Base-by-base conservation (phyloP, 2,113 vertebrate species). In the Martes martes region DNA sequence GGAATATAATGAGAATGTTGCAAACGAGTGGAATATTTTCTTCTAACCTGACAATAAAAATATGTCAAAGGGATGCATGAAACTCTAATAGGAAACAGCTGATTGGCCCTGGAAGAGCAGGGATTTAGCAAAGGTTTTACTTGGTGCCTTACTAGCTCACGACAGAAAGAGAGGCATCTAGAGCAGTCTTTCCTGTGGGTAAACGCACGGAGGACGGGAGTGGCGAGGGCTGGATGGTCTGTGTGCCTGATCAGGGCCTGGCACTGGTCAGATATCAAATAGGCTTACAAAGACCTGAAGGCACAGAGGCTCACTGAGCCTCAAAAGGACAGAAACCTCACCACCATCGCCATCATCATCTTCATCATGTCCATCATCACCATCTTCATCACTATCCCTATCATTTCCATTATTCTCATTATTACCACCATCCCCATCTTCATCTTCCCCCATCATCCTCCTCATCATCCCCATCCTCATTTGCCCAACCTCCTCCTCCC, bases 41-140 rank as follows among this genome's bases (percentile, higher is more conserved):
- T 97, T 99, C 98, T 98, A 98, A 99, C 98, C 97, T 97, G 98
- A 98, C 98, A 98, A 98, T 98, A 98, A 98, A 98, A 98, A 98
- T 97, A 94, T 47, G 96, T 98, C 98, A 98, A 85, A 96, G 83
- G 98, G 97, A 97, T 86, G 96, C 82, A 52, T 83, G 97, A 97
- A 98, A 95, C 96, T 96, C 98, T 98, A 98, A 98, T 57, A 97
- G 98, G 93, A 96, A 98, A 98, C 96, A 97, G 97, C 89, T 86
- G 97, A 97, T 26, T 67, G 97, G 93, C 86, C 87, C 91, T 73
- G 89, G 88, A 91, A 97, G 92, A 79, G 78, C 96, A 96, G 97
- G 96, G 97, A 96, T 94, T 98, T 97, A 98, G 96, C 92, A 78
- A 91, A 8, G 76, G 94, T 97, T 98, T 97, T 74, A 94, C 93